Evolutionary conservation across 2,888 invertebrate genomes (phyloP), one percentile per base, ranked within the genome.

Genomic region (Spicauda simplicius): DNA sequence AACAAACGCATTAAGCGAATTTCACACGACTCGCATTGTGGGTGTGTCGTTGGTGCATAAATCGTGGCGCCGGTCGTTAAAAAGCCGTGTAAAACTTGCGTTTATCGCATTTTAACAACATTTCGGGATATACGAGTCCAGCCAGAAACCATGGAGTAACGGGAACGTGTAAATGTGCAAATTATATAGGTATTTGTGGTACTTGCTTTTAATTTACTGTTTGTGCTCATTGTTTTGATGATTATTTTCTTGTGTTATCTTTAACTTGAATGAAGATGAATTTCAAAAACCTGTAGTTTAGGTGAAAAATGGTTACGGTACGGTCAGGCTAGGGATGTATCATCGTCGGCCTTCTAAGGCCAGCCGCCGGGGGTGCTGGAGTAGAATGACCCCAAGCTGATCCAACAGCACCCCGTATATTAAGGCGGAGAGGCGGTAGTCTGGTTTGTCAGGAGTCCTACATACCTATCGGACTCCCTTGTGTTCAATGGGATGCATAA

Each of bases 41-140:
- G 64, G 64, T 58, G 65, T 41, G 64, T 20, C 57, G 52, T 58
- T 41, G 65, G 58, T 59, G 65, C 65, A 65, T 65, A 65, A 59
- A 65, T 65, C 65, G 41, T 54, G 59, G 59, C 65, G 59, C 59
- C 65, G 65, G 14, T 59, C 65, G 59, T 65, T 65, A 65, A 65
- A 65, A 59, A 41, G 58, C 64, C 64, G 54, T 59, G 65, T 65
- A 65, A 41, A 65, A 65, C 59, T 61, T 65, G 62, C 62, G 54
- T 62, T 62, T 62, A 62, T 62, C 16, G 64, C 64, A 33, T 65
- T 65, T 65, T 65, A 65, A 65, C 65, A 59, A 48, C 59, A 54
- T 59, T 59, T 65, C 65, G 53, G 59, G 45, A 65, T 59, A 59
- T 33, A 65, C 54, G 45, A 54, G 19, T 41, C 37, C 25, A 45